phyloP scores from a whole-genome alignment of 2,888 invertebrate species.

The Drosophila prostipennis region DNA sequence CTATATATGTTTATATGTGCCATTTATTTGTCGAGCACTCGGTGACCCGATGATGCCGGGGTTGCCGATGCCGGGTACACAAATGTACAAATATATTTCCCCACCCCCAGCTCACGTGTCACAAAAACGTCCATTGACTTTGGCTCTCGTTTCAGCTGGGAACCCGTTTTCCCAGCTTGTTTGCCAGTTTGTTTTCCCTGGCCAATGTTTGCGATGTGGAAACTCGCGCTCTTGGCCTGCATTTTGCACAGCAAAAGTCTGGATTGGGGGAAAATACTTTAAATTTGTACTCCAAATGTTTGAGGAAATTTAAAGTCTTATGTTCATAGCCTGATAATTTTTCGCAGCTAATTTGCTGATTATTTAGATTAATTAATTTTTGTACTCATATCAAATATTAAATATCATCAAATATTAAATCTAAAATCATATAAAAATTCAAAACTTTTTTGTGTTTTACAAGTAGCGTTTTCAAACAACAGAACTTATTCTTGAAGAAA shows the following conservation, averaged over 20 bases:
- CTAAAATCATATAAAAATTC: too few relatives aligned
- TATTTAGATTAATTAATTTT: neutral
- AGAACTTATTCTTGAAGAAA: too few relatives aligned
- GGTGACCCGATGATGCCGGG: conserved; percentile 17
- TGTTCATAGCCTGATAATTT: neutral
- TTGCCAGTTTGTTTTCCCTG: conserved; percentile 50
- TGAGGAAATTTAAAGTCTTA: too few relatives aligned
- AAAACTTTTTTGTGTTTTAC: too few relatives aligned
- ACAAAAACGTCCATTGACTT: conserved; percentile 54
- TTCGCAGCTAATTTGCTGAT: too few relatives aligned
- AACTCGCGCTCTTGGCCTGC: conserved; percentile 38
- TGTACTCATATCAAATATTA: too few relatives aligned
- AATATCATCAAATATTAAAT: too few relatives aligned
- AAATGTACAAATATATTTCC: conserved; percentile 27
- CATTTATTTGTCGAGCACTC: conserved; percentile 40
- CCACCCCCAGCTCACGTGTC: conserved; percentile 51
- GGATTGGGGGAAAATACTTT: neutral
- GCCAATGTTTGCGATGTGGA: conserved; percentile 47
- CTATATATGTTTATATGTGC: conserved; percentile 4
- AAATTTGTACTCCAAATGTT: neutral
- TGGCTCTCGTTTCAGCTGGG: conserved; percentile 22
- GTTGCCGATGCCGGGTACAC: conserved; percentile 10
- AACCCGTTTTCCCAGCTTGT: conserved; percentile 31
- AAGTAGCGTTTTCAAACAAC: too few relatives aligned
- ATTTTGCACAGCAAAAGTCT: conserved; percentile 6